Evolutionary conservation across 2,888 invertebrate genomes (phyloP), one percentile per base, ranked within the genome.

Genomic region (Yponomeuta sedellus): DNA sequence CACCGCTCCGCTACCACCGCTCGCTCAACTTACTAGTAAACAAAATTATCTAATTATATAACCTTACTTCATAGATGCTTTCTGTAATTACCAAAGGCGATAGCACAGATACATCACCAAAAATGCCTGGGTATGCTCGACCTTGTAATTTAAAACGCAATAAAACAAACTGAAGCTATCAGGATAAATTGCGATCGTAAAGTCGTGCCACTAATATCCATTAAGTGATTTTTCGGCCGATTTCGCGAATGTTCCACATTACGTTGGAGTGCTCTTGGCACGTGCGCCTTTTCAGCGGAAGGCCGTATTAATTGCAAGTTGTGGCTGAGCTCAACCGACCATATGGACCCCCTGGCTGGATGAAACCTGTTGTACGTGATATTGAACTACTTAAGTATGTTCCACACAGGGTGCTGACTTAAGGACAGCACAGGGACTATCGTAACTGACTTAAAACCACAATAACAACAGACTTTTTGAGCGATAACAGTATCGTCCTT

Each of bases 311-410:
- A 62, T 19, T 34, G 39, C n/a, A 2, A 39, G 12, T 62, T 62
- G 40, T n/a, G 62, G 62, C 34, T 34, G 19, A 22, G 59, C 22
- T 22, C 59, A 12, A 6, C 59, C 59, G 16, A 20, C 34, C n/a
- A 28, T 62, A 39, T 62, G 59, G 59, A 12, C 62, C 39, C 19
- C 28, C 16, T 39, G 28, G 62, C 62, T 34, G 62, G 39, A 39
- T 59, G 11, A 59, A 59, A 59, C 59, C 59, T 59, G 59, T 59
- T 59, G 59, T 59, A 25, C 22, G 25, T 0, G 22, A 8, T 10
- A 5, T 20, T 25, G 20, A 10, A 59, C 20, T 16, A 52, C 44
- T 52, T 52, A 52, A 16, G 12, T 12, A 52, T 52, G 1, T n/a
- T 3, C 34, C 8, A 34, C 34, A 34, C 34, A 34, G 34, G 34